Conservation (phyloP, 2,888 invertebrate genomes). For the Halictus quadricinctus region DNA sequence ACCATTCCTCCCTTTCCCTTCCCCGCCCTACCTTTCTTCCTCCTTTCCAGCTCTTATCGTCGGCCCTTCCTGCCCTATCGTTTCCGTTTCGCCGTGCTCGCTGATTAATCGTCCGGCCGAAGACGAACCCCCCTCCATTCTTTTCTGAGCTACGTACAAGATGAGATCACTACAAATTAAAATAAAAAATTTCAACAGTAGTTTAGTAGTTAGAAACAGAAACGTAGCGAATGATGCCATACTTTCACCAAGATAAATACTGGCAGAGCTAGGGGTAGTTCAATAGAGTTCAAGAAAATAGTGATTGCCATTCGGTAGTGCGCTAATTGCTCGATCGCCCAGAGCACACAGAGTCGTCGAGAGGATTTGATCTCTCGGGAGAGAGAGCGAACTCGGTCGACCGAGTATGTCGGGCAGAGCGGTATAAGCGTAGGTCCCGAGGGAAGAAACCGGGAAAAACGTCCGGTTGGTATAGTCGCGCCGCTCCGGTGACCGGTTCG, state of each 20-base stretch:
- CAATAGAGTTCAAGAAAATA: too few species aligned
- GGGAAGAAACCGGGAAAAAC: slow-evolving; percentile 32
- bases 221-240: too few species aligned
- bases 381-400: slow-evolving; percentile 15
- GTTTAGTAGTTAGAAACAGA: too few species aligned
- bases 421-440: slow-evolving; percentile 26
- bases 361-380: neutral
- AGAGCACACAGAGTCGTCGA: neutral
- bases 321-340: neutral
- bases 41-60: slow-evolving; percentile 11
- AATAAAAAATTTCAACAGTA: too few species aligned
- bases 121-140: neutral
- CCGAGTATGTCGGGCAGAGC: slow-evolving; percentile 11
- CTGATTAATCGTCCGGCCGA: slow-evolving; percentile 53
- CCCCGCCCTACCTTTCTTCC: slow-evolving; percentile 15
- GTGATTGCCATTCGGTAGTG: neutral
- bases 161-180: too few species aligned
- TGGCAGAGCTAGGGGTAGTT: too few species aligned
- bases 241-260: too few species aligned
- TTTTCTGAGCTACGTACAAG: too few species aligned
- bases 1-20: neutral
- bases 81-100: slow-evolving; percentile 9
- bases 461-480: neutral
- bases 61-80: slow-evolving; percentile 20
- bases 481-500: slow-evolving; percentile 48